Base-by-base conservation (phyloP, 2,797 vertebrate genomes). In the Notolabrus celidotus region DNA sequence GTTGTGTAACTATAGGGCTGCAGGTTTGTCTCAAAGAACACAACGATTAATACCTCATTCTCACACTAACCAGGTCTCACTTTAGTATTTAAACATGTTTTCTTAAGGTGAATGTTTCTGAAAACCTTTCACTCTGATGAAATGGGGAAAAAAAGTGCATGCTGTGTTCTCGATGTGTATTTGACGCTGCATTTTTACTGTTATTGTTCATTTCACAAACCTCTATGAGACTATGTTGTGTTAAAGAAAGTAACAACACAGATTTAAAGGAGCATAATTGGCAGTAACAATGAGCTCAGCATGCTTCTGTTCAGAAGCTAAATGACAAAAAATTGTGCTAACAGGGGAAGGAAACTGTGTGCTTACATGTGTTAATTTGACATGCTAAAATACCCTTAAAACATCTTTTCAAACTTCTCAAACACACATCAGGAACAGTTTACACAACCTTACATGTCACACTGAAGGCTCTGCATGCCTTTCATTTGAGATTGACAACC, bases 401-500 rank as follows among this genome's bases (percentile, higher is more conserved):
- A 71, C 50, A 67, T 45, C n/a, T 45, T 20, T 11, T 46, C 43
- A 51, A 10, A 36, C 31, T 31, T 31, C 31, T 54, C 29, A 7
- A 75, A 80, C 49, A 60, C 71, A 62, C 74, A 57, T 10, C 51
- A 54, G 50, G 5, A 66, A 60, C 41, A 51, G 29, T 7, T 14
- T 61, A 51, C 67, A 69, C 60, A 65, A 65, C 64, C 67, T 70
- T 69, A 79, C 79, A 61, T 27, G 71, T 42, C 34, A 58, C 67
- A 50, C 61, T 78, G 25, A 83, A 77, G 82, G 69, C 49, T 53
- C 53, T 23, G 66, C 79, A 49, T 57, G 63, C 74, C 69, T 82
- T 27, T 69, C 61, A 59, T 63, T 74, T 70, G 52, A 68, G 81
- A 88, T 62, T 80, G 85, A 88, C 84, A 84, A 62, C 67, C 42